These are phyloP conservation scores for Hystrix brachyura DNA, from an alignment of 2,113 vertebrate species.

Conservation along the genomic window DNA sequence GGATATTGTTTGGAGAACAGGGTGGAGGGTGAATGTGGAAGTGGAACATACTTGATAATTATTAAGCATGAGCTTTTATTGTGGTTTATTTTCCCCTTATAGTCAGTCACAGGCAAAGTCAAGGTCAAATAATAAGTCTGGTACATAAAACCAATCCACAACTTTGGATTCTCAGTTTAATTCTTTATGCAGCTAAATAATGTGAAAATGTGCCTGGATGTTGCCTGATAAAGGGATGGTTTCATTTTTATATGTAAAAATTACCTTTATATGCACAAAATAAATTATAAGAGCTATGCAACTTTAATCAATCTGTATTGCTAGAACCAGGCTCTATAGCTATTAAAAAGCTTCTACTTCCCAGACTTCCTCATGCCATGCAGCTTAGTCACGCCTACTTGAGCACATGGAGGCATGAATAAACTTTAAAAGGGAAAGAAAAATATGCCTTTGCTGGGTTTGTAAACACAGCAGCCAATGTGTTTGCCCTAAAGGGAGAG, in stretches of 20 bases:
- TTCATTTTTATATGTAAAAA: conserved; percentile 74
- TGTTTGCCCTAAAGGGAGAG: conserved; percentile 78
- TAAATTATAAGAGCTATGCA: conserved; percentile 69
- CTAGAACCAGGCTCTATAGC: conserved; percentile 73
- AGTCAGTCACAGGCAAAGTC: conserved; percentile 17
- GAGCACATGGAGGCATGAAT: conserved; percentile 74
- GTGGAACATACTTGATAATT: background rate
- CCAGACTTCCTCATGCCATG: conserved; percentile 49
- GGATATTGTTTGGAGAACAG: background rate
- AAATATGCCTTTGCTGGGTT: conserved; percentile 70
- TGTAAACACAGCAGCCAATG: conserved; percentile 75
- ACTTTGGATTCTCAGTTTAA: background rate
- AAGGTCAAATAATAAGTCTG: conserved; percentile 70
- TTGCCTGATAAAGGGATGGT: conserved; percentile 67
- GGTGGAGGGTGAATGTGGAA: background rate
- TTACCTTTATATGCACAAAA: conserved; percentile 73
- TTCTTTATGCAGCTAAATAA: conserved; percentile 65
- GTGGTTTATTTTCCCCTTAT: background rate
- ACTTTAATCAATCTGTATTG: conserved; percentile 75
- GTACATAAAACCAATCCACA: background rate
- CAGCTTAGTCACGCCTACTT: conserved; percentile 81
- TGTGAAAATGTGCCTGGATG: conserved; percentile 75
- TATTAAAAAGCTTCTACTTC: conserved; percentile 76
- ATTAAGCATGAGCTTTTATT: background rate
- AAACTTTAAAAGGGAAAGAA: conserved; percentile 74